A percentile compares a stretch with the other conserved stretches of the same genome.
phyloP scores from a whole-genome alignment of 2,797 vertebrate species.

The Harpagifer antarcticus region DNA sequence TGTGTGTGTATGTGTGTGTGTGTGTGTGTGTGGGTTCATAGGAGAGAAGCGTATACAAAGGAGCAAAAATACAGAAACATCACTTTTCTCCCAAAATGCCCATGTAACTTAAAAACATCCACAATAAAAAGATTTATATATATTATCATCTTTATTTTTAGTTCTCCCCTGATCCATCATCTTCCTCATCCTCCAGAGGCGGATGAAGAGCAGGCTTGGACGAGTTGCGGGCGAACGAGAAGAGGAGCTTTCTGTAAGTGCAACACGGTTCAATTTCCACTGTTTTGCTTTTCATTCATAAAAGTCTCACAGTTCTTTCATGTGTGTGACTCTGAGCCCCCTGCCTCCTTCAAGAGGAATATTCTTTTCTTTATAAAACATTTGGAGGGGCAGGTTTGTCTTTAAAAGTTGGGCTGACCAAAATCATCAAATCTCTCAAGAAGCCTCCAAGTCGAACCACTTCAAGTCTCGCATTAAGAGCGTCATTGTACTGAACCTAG shows the following conservation, averaged over 20 bases:
- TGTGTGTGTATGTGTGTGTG: conserved; percentile 34
- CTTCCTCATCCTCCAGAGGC: conserved; percentile 27
- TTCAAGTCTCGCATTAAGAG: conserved; percentile 30
- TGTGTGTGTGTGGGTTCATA: conserved; percentile 37
- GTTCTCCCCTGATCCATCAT: conserved; percentile 25
- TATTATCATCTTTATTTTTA: conserved; percentile 73
- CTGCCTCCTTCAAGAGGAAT: conserved; percentile 17
- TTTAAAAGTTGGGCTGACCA: conserved; percentile 36
- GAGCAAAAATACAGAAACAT: conserved; percentile 84
- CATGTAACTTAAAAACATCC: conserved; percentile 78
- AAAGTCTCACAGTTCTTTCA: conserved; percentile 54
- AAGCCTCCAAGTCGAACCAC: conserved; percentile 25
- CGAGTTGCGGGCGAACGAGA: conserved; percentile 24
- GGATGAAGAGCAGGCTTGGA: conserved; percentile 40
- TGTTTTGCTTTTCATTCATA: conserved; percentile 46
- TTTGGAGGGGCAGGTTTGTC: conserved; percentile 42
- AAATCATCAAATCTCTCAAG: conserved; percentile 21
- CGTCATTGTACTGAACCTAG: conserved; percentile 11
- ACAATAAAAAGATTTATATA: conserved; percentile 80
- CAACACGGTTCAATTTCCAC: conserved; percentile 42
- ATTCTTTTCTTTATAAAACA: conserved; percentile 52
- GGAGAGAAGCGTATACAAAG: conserved; percentile 70
- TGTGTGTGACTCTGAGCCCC: conserved; percentile 38
- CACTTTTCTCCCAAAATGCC: conserved; percentile 63
- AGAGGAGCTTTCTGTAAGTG: conserved; percentile 58